Percentiles rank a stretch among this genome's conserved stretches.
These are phyloP conservation scores for Eretmocerus hayati DNA, from an alignment of 2,888 invertebrate species.

Conservation along the genomic window DNA sequence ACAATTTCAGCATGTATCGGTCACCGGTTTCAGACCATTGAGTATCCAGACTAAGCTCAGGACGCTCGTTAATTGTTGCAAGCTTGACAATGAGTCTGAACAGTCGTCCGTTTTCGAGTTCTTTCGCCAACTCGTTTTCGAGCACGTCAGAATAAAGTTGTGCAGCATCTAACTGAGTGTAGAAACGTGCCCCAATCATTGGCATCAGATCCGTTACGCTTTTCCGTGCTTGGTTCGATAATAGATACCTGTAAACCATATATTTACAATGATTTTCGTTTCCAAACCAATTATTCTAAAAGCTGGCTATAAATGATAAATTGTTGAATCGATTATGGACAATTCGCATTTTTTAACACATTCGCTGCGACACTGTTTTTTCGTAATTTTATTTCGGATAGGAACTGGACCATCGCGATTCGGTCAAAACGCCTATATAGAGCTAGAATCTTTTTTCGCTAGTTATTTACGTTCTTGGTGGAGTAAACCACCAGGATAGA, in stretches of 20 bases:
- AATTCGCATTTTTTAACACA: no score
- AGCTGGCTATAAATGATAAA: no score
- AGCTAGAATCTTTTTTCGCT: no score
- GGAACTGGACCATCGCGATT: no score
- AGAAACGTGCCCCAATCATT: constrained; percentile 97
- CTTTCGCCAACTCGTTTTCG: constrained; percentile 85
- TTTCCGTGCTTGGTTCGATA: constrained; percentile 61
- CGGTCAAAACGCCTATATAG: no score
- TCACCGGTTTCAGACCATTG: constrained; percentile 98
- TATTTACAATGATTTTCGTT: no score
- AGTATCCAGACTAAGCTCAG: constrained; percentile 89
- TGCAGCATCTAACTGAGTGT: constrained; percentile 87
- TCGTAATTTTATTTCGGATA: no score
- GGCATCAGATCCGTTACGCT: constrained; percentile 97
- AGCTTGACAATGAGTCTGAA: constrained; percentile 87
- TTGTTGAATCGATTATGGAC: no score
- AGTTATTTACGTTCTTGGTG: no score
- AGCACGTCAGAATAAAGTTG: constrained; percentile 82
- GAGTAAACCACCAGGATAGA: no score
- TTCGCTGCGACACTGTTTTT: no score
- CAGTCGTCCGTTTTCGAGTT: constrained; percentile 90
- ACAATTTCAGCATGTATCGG: constrained; percentile 95
- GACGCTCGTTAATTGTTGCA: constrained; percentile 90
- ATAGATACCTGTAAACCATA: constrained; percentile 67
- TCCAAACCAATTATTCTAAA: no score